phyloP scores from a whole-genome alignment of 2,797 vertebrate genomes.

The Coluber constrictor region DNA sequence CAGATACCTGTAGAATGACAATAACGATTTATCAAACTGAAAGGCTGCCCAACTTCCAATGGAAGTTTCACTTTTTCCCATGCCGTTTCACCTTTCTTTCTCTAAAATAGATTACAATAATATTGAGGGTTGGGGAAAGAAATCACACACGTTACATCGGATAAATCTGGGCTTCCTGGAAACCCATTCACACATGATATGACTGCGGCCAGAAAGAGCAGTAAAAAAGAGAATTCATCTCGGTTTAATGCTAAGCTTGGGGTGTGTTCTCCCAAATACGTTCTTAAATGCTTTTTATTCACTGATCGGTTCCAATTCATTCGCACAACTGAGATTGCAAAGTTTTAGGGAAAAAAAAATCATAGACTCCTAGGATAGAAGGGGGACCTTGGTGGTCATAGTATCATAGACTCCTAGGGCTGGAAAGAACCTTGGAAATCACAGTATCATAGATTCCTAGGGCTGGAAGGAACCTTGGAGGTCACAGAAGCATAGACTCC shows the following conservation, averaged over 20 bases:
- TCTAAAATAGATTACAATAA: not conserved
- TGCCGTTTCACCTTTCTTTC: not conserved
- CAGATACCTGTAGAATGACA: constrained; percentile 76
- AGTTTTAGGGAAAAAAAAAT: not conserved
- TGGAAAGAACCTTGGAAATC: not conserved
- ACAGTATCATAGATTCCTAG: not conserved
- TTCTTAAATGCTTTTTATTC: not conserved
- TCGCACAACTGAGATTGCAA: not conserved
- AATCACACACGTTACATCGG: not conserved
- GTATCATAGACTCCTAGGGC: not conserved
- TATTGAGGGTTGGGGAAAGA: not conserved
- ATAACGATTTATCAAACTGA: not conserved
- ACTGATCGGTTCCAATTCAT: not conserved
- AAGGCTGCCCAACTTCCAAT: not conserved
- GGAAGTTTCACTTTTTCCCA: not conserved
- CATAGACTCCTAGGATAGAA: not conserved
- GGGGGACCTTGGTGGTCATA: too few relatives aligned
- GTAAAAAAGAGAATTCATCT: not conserved
- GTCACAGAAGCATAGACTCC: not conserved
- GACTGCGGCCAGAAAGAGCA: not conserved
- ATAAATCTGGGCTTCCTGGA: not conserved
- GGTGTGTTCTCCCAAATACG: too few relatives aligned
- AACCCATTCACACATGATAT: not conserved
- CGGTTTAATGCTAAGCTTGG: not conserved
- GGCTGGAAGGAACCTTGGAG: not conserved